Evolutionary conservation across 2,888 invertebrate genomes (phyloP).

Genomic region (Sylvicola cinctus): DNA sequence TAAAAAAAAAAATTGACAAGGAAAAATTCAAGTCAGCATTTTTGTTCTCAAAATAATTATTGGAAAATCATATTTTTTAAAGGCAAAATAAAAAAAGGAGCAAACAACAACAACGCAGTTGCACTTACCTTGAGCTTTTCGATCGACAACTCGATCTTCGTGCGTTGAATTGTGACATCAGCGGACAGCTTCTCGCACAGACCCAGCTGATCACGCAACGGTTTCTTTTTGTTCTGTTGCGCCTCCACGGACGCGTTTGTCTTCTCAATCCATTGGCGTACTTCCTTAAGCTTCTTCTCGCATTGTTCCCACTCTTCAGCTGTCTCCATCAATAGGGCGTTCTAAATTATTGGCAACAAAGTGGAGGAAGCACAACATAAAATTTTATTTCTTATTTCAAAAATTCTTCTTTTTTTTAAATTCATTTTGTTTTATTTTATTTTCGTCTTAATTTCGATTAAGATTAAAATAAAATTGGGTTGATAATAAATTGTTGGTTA

Average conservation of each 20-base stretch:
- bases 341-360: conserved; percentile 35
- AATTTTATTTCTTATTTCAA: no score
- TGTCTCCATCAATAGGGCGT: conserved; percentile 71
- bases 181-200: conserved; percentile 69
- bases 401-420: no score
- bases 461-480: conserved; percentile 2
- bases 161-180: conserved; percentile 74
- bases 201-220: conserved; percentile 69
- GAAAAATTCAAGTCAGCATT: no score
- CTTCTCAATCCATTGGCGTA: conserved; percentile 75
- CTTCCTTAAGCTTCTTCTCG: conserved; percentile 81
- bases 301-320: conserved; percentile 93
- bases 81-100: not conserved
- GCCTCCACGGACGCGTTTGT: conserved; percentile 56
- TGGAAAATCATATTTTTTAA: not conserved
- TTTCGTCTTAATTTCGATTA: conserved; percentile 3
- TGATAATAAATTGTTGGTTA: conserved; percentile 3
- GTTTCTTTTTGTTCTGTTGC: conserved; percentile 66
- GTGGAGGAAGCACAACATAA: no score
- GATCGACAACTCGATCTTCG: conserved; percentile 70
- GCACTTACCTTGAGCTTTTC: conserved; percentile 68
- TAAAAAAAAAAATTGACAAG: no score
- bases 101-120: not conserved
- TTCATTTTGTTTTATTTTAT: no score
- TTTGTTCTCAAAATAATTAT: no score